A percentile compares a stretch with the other conserved stretches of the same genome.
Conservation (phyloP, 2,888 invertebrate genomes). For the Lasioglossum lativentre region DNA sequence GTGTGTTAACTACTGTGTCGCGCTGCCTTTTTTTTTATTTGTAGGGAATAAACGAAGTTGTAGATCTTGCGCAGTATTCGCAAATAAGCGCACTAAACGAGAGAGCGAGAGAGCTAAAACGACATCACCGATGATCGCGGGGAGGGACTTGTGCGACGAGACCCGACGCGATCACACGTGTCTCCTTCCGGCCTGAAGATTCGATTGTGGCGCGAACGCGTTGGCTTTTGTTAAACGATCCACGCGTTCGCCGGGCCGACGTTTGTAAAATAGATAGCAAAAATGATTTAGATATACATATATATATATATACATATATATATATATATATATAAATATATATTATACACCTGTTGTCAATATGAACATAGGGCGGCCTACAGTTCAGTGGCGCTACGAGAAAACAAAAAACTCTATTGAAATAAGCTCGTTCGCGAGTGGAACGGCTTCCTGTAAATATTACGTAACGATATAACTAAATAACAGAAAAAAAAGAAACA, state of each 20-base stretch:
- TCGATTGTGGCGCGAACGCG: slow-evolving; percentile 35
- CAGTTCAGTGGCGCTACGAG: slow-evolving; percentile 74
- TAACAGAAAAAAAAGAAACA: slow-evolving; percentile 1
- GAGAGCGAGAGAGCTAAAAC: neutral
- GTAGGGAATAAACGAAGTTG: slow-evolving; percentile 52
- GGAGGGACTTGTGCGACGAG: slow-evolving; percentile 43
- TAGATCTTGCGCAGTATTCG: slow-evolving; percentile 60
- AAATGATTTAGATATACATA: slow-evolving; percentile 77
- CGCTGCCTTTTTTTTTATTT: slow-evolving; percentile 71
- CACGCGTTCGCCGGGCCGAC: slow-evolving; percentile 60
- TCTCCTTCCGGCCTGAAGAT: slow-evolving; percentile 63
- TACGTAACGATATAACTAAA: slow-evolving; percentile 53
- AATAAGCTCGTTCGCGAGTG: slow-evolving; percentile 72
- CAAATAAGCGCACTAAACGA: slow-evolving; percentile 53
- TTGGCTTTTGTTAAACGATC: slow-evolving; percentile 17
- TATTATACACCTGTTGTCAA: slow-evolving; percentile 82
- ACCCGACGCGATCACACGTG: slow-evolving; percentile 40
- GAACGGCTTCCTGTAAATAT: slow-evolving; percentile 79
- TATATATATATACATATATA: slow-evolving; percentile 52
- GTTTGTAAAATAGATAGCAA: slow-evolving; percentile 81
- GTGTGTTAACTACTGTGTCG: slow-evolving; percentile 59
- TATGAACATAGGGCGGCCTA: slow-evolving; percentile 82
- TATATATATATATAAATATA: slow-evolving; percentile 54
- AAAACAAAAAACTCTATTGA: slow-evolving; percentile 76
- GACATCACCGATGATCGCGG: slow-evolving; percentile 33